Base-by-base conservation (phyloP, 2,113 vertebrate species). In the Balaeniceps rex region DNA sequence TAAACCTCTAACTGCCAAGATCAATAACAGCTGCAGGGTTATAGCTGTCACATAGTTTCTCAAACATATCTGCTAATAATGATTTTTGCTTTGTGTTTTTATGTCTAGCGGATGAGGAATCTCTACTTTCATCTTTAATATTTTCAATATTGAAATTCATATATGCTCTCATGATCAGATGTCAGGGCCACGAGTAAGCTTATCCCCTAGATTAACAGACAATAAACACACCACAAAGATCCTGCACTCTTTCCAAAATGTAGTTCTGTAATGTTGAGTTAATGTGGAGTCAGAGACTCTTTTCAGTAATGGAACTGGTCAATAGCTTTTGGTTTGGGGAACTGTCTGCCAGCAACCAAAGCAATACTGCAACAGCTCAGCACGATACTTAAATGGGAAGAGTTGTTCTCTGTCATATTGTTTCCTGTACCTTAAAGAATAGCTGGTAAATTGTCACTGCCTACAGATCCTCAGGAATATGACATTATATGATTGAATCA, bases 1-100 rank as follows among this genome's bases (percentile, higher is more conserved):
- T 87, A 98, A 97, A 95, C 88, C 89, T 85, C 82, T 96, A 97
- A 97, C 93, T 97, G 94, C 87, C 87, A 83, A 93, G 87, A 97
- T 97, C 97, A 97, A 97, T 98, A 97, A 93, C 64, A 91, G 88
- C 94, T 97, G 90, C 87, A 93, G 92, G 90, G 91, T 96, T 96
- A 97, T 65, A 92, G 89, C 61, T 94, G 89, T 91, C 44, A 21
- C 90, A 96, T 69, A 95, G 93, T 96, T 96, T 90, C 89, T 95
- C 91, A 94, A 97, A 96, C 79, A 69, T 89, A 97, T 68, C 31
- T 15, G 83, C 77, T 94, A 95, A 94, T 95, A 96, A 90, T 89
- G 93, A 87, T 93, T 95, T 94, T 93, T 75, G 16, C 86, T 88
- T 83, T 87, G 74, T 95, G 76, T 58, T 94, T 97, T 97, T 95